Evolutionary conservation across 2,113 vertebrate genomes (phyloP), one percentile per base, ranked within the genome.

Genomic region (Pan troglodytes): DNA sequence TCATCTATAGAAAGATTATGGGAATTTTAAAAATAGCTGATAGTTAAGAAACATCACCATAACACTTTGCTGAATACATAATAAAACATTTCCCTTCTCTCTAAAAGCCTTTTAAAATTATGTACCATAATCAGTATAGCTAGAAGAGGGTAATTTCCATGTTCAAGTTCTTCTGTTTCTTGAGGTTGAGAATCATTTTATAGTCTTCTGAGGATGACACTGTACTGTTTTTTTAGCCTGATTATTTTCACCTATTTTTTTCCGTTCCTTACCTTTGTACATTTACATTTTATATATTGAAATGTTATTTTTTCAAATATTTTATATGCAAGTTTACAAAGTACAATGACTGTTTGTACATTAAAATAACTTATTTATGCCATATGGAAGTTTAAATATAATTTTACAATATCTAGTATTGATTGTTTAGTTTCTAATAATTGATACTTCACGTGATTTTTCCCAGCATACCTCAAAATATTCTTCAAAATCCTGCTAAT

Each of bases 61-160:
- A 90, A 45, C 20, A 85, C 87, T 94, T 95, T 35, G 59, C 30
- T 82, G 82, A 95, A 88, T 84, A 45, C 11, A 87, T 92, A 90
- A 96, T 81, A 73, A 88, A 95, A 79, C 27, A 88, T 94, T 86
- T 88, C 43, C 23, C 73, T 81, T 11, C 18, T 81, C 35, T 90
- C 70, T 94, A 84, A 94, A 84, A 93, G 73, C 68, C 27, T 85
- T 72, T 93, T 81, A 64, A 88, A 91, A 93, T 88, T 68, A 38
- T 17, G 6, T 52, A 72, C 45, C 22, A 30, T 55, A 57, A 48
- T 95, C 70, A 88, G 25, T 35, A 50, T 18, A 83, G n/a, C 32
- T n/a, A 68, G n/a, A 50, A 68, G 45, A 79, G 2, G 7, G 9
- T 8, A 16, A 7, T 48, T 78, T 27, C 17, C 12, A 35, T 20